Evolutionary conservation across 2,888 invertebrate species (phyloP).

Genomic region (Isotomurus palustris): DNA sequence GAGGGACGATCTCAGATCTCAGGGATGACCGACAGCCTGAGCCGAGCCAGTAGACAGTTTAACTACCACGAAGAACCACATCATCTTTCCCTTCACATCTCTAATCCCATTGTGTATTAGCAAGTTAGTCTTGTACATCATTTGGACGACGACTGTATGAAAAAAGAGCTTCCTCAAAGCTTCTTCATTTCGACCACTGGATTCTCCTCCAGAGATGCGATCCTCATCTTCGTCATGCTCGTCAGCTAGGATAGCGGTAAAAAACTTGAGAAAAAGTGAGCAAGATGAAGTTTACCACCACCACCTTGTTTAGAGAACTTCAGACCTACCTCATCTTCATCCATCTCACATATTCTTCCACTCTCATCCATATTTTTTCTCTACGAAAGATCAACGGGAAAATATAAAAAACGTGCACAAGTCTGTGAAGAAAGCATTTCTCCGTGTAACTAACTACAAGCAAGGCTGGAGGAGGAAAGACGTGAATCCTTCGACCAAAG

Average conservation of each 20-base stretch:
- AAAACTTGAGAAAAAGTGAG: slow-evolving; percentile 1
- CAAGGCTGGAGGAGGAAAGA: too few relatives aligned
- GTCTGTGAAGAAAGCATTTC: too few relatives aligned
- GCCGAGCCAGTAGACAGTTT: slow-evolving; percentile 11
- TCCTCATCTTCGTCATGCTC: not conserved
- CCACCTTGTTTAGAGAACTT: slow-evolving; percentile 1
- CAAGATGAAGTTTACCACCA: slow-evolving; percentile 5
- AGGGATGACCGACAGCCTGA: slow-evolving; percentile 23
- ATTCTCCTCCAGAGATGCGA: not conserved
- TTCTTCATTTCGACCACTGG: not conserved
- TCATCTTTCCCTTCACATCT: not conserved
- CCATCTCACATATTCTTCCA: slow-evolving; percentile 12
- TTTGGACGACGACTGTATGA: too few relatives aligned
- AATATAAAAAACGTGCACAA: too few relatives aligned
- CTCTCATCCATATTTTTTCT: slow-evolving; percentile 2
- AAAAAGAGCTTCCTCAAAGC: not conserved
- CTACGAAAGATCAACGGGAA: too few relatives aligned
- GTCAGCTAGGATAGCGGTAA: not conserved
- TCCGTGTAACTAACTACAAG: too few relatives aligned
- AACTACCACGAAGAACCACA: too few relatives aligned
- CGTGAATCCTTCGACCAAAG: too few relatives aligned
- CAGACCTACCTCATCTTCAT: slow-evolving; percentile 18
- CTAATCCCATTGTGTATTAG: not conserved
- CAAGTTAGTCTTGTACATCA: too few relatives aligned
- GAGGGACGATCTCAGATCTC: slow-evolving; percentile 16